These are phyloP conservation scores for Diadema setosum DNA, from an alignment of 35 echinoderm and acorn worm species.

Conservation along the genomic window DNA sequence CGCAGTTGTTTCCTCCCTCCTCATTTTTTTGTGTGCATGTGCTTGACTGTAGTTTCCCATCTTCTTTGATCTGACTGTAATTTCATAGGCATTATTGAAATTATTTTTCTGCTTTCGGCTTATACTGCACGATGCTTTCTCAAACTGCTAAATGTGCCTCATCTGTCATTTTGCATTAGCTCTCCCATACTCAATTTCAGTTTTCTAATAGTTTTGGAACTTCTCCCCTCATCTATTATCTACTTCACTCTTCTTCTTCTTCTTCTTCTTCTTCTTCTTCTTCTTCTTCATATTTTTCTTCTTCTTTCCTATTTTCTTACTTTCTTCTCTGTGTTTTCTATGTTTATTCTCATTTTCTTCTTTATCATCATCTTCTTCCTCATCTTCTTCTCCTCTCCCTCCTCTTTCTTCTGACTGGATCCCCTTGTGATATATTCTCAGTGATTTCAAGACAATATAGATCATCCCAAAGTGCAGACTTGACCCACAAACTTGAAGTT, in stretches of 20 bases:
- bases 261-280: neutral
- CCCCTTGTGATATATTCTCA: too few relatives aligned
- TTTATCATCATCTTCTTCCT: neutral
- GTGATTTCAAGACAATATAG: too few relatives aligned
- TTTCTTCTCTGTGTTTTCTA: neutral
- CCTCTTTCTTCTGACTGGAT: neutral
- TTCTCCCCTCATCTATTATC: neutral
- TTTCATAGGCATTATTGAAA: too few relatives aligned
- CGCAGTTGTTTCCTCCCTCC: too few relatives aligned
- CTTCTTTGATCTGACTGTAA: too few relatives aligned
- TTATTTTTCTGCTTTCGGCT: neutral
- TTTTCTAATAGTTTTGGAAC: neutral
- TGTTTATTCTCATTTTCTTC: neutral
- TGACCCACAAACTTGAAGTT: too few relatives aligned
- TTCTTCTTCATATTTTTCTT: neutral
- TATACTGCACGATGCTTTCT: neutral
- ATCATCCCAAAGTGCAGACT: too few relatives aligned
- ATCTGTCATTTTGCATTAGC: neutral
- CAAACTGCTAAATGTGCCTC: neutral
- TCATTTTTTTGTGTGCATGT: too few relatives aligned
- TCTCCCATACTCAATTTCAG: neutral
- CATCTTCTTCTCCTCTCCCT: neutral
- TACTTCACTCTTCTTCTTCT: neutral
- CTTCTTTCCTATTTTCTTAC: neutral
- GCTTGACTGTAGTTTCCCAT: too few relatives aligned